phyloP scores from a whole-genome alignment of 2,797 vertebrate species.

The Channa striata region DNA sequence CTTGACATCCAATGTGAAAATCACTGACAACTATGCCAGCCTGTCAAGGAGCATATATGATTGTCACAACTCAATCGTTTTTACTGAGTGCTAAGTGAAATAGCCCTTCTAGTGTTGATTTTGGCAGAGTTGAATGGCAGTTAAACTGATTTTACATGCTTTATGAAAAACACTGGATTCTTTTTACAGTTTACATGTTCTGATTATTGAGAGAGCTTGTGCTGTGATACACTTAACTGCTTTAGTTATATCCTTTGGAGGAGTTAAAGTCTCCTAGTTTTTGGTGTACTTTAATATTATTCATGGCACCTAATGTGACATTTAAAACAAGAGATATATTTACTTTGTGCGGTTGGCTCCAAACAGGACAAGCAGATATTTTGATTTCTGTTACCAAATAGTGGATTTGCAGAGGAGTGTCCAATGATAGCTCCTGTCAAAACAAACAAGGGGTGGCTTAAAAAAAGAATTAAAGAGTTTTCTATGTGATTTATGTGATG shows the following conservation, averaged over 20 bases:
- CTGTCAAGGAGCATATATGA: background rate
- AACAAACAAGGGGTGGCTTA: slow-evolving; percentile 39
- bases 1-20: slow-evolving; percentile 39
- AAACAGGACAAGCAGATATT: slow-evolving; percentile 35
- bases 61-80: background rate
- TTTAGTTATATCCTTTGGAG: background rate
- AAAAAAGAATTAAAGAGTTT: slow-evolving; percentile 24
- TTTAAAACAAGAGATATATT: slow-evolving; percentile 21
- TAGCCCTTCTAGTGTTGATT: background rate
- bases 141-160: slow-evolving; percentile 1
- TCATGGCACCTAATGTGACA: slow-evolving; percentile 20
- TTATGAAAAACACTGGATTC: slow-evolving; percentile 23
- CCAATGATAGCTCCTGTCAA: slow-evolving; percentile 42
- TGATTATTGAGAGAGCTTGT: slow-evolving; percentile 5
- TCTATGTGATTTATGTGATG: background rate
- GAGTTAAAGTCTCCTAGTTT: slow-evolving; percentile 19
- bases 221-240: slow-evolving; percentile 10
- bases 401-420: slow-evolving; percentile 28
- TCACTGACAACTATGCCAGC: too few relatives aligned
- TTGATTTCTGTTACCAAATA: slow-evolving; percentile 20
- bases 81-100: too few relatives aligned
- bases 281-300: slow-evolving; percentile 15
- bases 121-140: background rate
- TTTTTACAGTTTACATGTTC: slow-evolving; percentile 12
- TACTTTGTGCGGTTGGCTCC: slow-evolving; percentile 5